Percentiles rank a stretch among this genome's conserved stretches.
Conservation (phyloP, 2,888 invertebrate species). For the Strigamia transsilvanica region DNA sequence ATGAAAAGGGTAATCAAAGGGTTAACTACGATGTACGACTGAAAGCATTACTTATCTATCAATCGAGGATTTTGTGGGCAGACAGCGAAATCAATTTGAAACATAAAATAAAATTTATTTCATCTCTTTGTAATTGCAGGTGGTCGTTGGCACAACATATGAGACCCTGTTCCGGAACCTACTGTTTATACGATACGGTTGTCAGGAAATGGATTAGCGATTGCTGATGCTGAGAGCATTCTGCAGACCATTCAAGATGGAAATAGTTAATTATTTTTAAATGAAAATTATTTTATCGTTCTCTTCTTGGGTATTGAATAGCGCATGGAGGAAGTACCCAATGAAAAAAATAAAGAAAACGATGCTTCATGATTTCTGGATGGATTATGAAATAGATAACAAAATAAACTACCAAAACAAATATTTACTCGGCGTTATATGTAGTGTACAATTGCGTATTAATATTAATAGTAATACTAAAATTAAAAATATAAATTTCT, state of each 20-base stretch:
- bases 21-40: conserved; percentile 1
- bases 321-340: too few species aligned
- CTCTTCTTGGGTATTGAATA: neutral
- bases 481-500: too few species aligned
- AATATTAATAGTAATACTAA: too few species aligned
- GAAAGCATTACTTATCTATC: neutral
- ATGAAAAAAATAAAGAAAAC: too few species aligned
- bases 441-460: too few species aligned
- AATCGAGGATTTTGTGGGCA: neutral
- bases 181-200: conserved; percentile 32
- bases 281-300: neutral
- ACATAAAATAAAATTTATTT: neutral
- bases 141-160: conserved; percentile 60
- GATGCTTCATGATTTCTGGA: too few species aligned
- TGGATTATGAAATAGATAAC: too few species aligned
- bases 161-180: neutral
- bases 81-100: neutral
- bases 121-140: conserved; percentile 50
- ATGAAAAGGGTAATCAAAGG: conserved; percentile 8
- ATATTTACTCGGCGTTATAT: too few species aligned
- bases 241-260: neutral
- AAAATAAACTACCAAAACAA: too few species aligned
- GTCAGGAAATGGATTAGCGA: neutral
- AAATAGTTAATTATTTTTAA: neutral
- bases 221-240: neutral